A percentile compares a stretch with the other conserved stretches of the same genome.
phyloP scores from a whole-genome alignment of 2,797 vertebrate genomes.

The Scolopax bukidnonensis region DNA sequence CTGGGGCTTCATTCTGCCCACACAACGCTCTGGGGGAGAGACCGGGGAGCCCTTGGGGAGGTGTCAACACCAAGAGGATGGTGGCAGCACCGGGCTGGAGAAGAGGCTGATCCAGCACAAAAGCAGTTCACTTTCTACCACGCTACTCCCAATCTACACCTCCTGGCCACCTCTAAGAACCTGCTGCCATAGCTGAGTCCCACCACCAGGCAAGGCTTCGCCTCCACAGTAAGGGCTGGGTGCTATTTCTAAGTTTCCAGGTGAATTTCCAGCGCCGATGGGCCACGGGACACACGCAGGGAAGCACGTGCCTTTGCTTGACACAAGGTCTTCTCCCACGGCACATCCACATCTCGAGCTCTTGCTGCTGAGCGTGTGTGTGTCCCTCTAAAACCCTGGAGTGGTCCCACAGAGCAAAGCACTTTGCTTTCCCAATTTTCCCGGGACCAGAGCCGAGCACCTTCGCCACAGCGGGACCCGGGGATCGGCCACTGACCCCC shows the following conservation, averaged over 20 bases:
- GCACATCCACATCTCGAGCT: neutral
- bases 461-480: neutral
- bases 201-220: neutral
- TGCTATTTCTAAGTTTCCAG: neutral
- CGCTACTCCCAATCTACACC: rapidly evolving
- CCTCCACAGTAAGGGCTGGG: neutral
- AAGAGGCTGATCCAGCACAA: neutral
- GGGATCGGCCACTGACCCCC: neutral
- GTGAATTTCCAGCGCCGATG: neutral
- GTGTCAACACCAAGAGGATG: neutral
- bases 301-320: neutral
- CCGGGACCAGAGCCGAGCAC: neutral
- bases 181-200: rapidly evolving
- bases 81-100: neutral
- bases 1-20: slow-evolving; percentile 44
- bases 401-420: neutral
- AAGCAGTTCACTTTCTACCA: neutral
- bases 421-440: neutral
- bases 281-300: neutral
- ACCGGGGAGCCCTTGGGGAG: neutral
- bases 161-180: rapidly evolving
- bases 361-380: rapidly evolving
- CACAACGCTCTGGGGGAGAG: neutral
- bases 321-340: neutral
- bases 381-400: neutral